Evolutionary conservation across 2,797 vertebrate genomes (phyloP).

Genomic region (Stomatorhinus walkeri): DNA sequence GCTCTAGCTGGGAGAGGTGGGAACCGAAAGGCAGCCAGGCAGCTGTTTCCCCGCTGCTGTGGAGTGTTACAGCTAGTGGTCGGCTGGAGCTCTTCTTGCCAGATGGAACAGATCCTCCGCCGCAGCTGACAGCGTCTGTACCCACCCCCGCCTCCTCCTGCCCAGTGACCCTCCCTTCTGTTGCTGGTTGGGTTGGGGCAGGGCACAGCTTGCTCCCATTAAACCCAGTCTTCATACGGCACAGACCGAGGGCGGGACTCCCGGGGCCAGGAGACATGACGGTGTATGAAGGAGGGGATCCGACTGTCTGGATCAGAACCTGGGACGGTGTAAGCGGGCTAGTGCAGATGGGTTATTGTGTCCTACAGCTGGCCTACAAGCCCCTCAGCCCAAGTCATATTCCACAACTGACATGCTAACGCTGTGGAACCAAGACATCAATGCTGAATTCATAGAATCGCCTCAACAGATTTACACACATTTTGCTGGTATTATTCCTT

Average conservation of each 20-base stretch:
- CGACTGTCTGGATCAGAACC: not conserved
- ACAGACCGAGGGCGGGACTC: slow-evolving; percentile 22
- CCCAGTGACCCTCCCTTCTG: slow-evolving; percentile 26
- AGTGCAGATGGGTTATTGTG: not conserved
- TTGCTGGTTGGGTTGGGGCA: not conserved
- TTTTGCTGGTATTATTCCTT: not conserved
- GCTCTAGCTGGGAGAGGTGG: slow-evolving; percentile 6
- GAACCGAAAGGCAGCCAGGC: slow-evolving; percentile 37
- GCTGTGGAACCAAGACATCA: not conserved
- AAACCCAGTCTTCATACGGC: slow-evolving; percentile 62
- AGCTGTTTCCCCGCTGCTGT: slow-evolving; percentile 31
- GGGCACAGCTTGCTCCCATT: slow-evolving; percentile 86
- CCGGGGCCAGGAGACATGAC: slow-evolving; percentile 25
- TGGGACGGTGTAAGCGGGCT: not conserved
- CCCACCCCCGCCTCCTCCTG: slow-evolving; percentile 54
- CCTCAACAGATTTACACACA: not conserved
- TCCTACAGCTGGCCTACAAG: not conserved
- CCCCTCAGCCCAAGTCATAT: not conserved
- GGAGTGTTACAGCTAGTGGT: slow-evolving; percentile 25
- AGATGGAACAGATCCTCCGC: slow-evolving; percentile 34
- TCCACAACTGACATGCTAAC: not conserved
- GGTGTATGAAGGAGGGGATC: not conserved
- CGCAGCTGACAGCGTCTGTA: slow-evolving; percentile 36
- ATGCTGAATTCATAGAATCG: not conserved
- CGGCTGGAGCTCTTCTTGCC: slow-evolving; percentile 28